These are phyloP conservation scores for Lasioglossum zephyrum DNA, from an alignment of 2,888 invertebrate species.

Conservation along the genomic window DNA sequence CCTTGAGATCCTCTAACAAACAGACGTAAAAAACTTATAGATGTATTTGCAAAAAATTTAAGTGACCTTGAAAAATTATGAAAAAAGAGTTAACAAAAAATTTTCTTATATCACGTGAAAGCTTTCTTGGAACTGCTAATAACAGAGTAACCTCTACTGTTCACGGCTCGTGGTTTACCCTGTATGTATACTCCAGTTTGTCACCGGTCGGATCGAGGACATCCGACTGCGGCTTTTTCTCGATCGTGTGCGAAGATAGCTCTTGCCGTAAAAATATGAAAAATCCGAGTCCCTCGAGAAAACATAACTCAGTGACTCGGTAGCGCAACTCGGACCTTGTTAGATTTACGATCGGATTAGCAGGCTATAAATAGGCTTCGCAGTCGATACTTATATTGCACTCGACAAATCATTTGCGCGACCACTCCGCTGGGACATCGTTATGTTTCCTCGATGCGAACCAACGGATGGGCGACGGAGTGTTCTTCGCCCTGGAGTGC, in stretches of 20 bases:
- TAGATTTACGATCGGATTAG: background rate
- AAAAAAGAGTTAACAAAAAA: no score
- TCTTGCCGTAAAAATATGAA: background rate
- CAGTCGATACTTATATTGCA: background rate
- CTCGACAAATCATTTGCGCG: background rate
- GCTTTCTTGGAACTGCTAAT: no score
- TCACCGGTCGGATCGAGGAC: background rate
- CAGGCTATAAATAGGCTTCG: background rate
- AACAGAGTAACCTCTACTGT: no score
- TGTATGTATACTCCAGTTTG: background rate
- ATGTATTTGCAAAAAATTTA: no score
- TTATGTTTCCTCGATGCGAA: background rate
- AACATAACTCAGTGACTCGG: background rate
- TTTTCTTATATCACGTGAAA: no score
- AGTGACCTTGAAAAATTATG: no score
- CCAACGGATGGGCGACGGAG: background rate
- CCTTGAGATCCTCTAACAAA: no score
- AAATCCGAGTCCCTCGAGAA: background rate
- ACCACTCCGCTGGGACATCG: background rate
- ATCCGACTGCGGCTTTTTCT: background rate
- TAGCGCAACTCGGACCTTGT: background rate
- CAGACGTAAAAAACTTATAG: no score
- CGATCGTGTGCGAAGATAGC: background rate
- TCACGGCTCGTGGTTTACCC: no score
- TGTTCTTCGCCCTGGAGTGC: background rate